These are phyloP conservation scores for Radopholus similis DNA, from an alignment of 1,140 invertebrate genomes.

Conservation along the genomic window DNA sequence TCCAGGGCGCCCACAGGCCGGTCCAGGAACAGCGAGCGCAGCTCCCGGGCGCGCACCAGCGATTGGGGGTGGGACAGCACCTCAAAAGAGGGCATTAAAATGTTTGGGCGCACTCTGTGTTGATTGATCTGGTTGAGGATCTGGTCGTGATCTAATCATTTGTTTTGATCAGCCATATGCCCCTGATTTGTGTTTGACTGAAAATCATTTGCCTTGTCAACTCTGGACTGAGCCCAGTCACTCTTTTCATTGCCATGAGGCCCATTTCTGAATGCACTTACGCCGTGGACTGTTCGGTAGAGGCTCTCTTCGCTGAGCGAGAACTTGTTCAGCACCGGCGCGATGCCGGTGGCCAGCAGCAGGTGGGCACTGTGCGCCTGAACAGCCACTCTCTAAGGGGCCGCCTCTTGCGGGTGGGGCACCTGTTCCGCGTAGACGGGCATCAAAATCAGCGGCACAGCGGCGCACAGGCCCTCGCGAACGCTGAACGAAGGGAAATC, in stretches of 20 bases:
- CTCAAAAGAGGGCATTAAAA: neutral
- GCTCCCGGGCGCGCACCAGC: constrained; percentile 1
- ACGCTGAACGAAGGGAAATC: constrained; percentile 5
- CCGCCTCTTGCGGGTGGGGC: neutral
- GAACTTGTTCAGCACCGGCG: constrained; percentile 22
- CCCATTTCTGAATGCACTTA: neutral
- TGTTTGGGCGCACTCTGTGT: too few species aligned
- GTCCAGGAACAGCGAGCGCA: constrained; percentile 16
- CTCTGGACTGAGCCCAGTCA: neutral
- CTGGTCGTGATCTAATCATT: too few species aligned
- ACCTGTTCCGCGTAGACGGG: constrained; percentile 62
- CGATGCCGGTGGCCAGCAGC: neutral
- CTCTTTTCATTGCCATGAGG: neutral
- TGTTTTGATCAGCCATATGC: too few species aligned
- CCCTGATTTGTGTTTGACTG: too few species aligned
- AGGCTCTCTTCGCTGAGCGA: constrained; percentile 13
- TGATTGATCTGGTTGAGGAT: too few species aligned
- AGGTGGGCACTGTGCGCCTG: constrained; percentile 17
- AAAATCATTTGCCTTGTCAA: neutral
- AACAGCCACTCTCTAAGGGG: neutral
- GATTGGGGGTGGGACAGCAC: constrained; percentile 7
- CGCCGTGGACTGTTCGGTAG: neutral
- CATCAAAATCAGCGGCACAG: constrained; percentile 62
- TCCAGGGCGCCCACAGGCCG: constrained; percentile 10
- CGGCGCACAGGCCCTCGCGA: constrained; percentile 52